phyloP scores from a whole-genome alignment of 2,113 vertebrate species.

The Albula goreensis region DNA sequence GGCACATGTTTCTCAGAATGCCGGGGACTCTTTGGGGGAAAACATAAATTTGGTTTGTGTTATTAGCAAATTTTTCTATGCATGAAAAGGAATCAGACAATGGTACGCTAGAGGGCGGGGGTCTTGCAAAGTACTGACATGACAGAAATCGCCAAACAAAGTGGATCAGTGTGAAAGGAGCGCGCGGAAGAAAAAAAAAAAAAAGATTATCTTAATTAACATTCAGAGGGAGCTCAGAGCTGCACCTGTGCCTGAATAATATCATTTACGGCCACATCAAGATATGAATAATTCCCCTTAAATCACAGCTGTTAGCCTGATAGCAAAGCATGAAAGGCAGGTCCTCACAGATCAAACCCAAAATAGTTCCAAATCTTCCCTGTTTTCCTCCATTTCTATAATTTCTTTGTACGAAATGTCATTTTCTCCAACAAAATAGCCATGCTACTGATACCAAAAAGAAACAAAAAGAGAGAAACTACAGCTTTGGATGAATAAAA shows the following conservation, averaged over 20 bases:
- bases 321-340: slow-evolving; percentile 73
- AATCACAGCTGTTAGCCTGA: slow-evolving; percentile 73
- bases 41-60: slow-evolving; percentile 71
- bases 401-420: not conserved
- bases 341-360: slow-evolving; percentile 51
- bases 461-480: slow-evolving; percentile 24
- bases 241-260: slow-evolving; percentile 83
- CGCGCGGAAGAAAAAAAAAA: slow-evolving; percentile 56
- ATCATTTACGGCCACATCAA: slow-evolving; percentile 76
- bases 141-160: slow-evolving; percentile 72
- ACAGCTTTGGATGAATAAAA: slow-evolving; percentile 26
- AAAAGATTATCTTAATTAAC: slow-evolving; percentile 83
- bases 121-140: slow-evolving; percentile 71
- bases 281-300: slow-evolving; percentile 76
- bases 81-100: slow-evolving; percentile 72
- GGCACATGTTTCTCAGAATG: slow-evolving; percentile 70
- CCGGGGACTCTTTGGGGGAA: slow-evolving; percentile 62
- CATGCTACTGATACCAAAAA: too few relatives aligned
- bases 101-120: slow-evolving; percentile 63
- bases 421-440: too few relatives aligned
- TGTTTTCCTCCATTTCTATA: slow-evolving; percentile 13
- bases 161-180: slow-evolving; percentile 69
- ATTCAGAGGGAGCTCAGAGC: slow-evolving; percentile 76
- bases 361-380: slow-evolving; percentile 12
- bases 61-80: slow-evolving; percentile 70